Base-by-base conservation (phyloP, 2,113 vertebrate genomes). In the Myotis lucifugus region DNA sequence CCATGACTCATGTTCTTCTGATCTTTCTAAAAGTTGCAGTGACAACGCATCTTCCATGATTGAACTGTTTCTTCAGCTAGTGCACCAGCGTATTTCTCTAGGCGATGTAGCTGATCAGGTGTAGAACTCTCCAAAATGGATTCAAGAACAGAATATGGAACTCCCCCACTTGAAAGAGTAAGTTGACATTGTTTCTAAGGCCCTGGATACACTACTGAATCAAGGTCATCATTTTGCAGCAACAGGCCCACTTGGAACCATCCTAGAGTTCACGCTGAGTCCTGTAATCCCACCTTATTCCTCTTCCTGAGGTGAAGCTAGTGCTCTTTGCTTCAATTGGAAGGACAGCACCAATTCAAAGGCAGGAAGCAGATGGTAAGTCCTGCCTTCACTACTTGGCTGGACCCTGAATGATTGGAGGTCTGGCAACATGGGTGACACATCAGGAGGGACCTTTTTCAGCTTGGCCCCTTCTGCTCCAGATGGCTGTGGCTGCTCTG, bases 141-240 rank as follows among this genome's bases (percentile, higher is more conserved):
- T 70, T 99, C 99, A 96, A 99, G 98, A 97, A 99, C 99, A 0
- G 99, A 99, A 88, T 98, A 99, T 0, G 99, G 99, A 25, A 99
- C 99, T 34, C 99, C 99, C 99, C 99, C 82, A 99, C 99, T 98
- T 99, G 99, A 29, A 98, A 99, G 95, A 99, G 99, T 1, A 99
- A 99, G 95, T 99, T 99, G 0, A 99, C 99, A 96, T 99, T 99
- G 98, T 99, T 99, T 91, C 99, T 99, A 94, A 1, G 10, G 50
- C 2, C 50, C 2, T 99, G 98, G 97, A 99, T 99, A 85, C 99
- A 99, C 89, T 99, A 99, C 95, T 99, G 98, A 27, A 98, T 99
- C 79, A 99, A 98, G 32, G 98, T 99, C 99, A 99, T 99, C 99
- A 99, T 99, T 97, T 99, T 99, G 34, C 99, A 99, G 83, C 11